Conservation (phyloP, 1,140 invertebrate species). For the Ceratina calcarata region DNA sequence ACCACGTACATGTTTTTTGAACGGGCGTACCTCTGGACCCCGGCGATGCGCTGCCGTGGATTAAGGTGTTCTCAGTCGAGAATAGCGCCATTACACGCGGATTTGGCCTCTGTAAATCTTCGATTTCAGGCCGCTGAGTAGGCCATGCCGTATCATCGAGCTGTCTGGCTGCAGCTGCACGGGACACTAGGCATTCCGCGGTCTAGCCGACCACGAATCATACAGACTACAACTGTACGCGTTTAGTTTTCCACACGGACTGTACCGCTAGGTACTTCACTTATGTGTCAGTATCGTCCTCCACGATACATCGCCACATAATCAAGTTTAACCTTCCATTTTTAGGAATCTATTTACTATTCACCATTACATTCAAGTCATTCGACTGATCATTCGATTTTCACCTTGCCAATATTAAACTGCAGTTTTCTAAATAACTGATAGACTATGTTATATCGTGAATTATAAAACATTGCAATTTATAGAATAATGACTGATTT, state of each 20-base stretch:
- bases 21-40: constrained; percentile 65
- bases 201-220: constrained; percentile 42
- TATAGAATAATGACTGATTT: no score
- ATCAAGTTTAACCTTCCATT: constrained; percentile 36
- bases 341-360: constrained; percentile 27
- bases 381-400: no score
- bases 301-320: constrained; percentile 10
- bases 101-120: constrained; percentile 29
- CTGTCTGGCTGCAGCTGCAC: constrained; percentile 54
- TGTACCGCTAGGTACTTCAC: constrained; percentile 53
- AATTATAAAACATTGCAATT: no score
- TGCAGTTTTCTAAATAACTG: no score
- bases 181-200: constrained; percentile 64
- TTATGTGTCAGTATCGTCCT: constrained; percentile 41
- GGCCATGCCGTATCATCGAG: constrained; percentile 62
- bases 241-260: constrained; percentile 48
- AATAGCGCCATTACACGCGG: constrained; percentile 67
- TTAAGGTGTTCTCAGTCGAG: constrained; percentile 63
- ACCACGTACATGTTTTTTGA: constrained; percentile 54
- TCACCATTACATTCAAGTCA: background rate
- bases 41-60: constrained; percentile 59
- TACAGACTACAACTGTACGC: background rate
- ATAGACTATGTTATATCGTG: no score
- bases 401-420: background rate
- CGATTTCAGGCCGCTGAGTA: constrained; percentile 55